Conservation (phyloP, 2,888 invertebrate genomes). For the Platycnemis pennipes region DNA sequence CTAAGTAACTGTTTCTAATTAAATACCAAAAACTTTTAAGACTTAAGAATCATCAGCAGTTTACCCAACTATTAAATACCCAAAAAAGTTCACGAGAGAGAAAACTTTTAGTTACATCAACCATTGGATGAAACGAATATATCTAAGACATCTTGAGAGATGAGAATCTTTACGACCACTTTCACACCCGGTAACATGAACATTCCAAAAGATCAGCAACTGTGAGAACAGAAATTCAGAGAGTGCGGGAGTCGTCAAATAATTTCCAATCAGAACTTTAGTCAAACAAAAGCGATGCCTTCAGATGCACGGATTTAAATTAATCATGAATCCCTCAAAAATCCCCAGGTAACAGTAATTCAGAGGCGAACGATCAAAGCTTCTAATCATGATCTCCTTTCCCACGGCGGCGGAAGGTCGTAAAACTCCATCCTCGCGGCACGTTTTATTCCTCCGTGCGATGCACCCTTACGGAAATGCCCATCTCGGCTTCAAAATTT, state of each 20-base stretch:
- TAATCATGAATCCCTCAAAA: neutral
- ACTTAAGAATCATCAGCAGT: too few relatives aligned
- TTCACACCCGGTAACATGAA: too few relatives aligned
- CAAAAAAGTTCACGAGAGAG: too few relatives aligned
- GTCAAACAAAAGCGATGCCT: neutral
- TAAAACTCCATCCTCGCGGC: neutral
- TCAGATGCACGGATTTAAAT: neutral
- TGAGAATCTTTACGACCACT: too few relatives aligned
- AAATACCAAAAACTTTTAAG: too few relatives aligned
- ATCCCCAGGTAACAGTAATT: neutral
- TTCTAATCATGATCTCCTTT: neutral
- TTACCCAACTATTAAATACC: too few relatives aligned
- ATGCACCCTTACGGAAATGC: neutral
- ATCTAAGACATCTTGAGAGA: too few relatives aligned
- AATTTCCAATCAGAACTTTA: neutral
- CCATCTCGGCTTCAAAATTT: slow-evolving; percentile 9
- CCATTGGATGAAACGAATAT: too few relatives aligned
- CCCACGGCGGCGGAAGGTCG: neutral
- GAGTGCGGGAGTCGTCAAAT: neutral
- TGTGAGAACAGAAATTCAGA: neutral
- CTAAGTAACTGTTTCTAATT: too few relatives aligned
- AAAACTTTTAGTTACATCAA: too few relatives aligned
- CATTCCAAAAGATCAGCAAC: neutral
- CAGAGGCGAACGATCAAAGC: neutral
- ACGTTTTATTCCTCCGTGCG: neutral